Evolutionary conservation across 2,113 vertebrate species (phyloP).

Genomic region (Thalassarche chlororhynchos): DNA sequence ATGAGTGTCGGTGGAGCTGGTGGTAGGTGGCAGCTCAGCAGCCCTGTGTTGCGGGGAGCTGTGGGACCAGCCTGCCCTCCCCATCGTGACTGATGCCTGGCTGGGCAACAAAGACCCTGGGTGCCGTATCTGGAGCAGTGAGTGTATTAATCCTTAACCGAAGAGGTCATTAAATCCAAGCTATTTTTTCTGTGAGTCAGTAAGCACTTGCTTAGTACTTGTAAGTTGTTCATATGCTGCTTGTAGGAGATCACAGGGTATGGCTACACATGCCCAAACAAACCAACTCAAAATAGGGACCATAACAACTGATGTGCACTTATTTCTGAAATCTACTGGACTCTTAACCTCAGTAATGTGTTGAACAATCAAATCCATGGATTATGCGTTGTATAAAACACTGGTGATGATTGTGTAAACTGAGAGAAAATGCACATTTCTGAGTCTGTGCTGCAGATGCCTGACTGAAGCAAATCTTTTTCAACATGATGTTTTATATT

Average conservation of each 20-base stretch:
- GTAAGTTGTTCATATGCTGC: background rate
- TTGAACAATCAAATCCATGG: background rate
- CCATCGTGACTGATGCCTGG: background rate
- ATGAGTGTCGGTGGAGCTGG: background rate
- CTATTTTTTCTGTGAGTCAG: background rate
- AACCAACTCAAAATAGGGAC: background rate
- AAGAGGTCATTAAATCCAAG: background rate
- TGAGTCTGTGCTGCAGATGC: background rate
- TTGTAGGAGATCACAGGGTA: background rate
- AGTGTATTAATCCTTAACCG: background rate
- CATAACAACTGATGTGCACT: background rate
- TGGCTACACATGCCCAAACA: background rate
- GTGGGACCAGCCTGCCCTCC: background rate
- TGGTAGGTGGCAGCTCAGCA: background rate
- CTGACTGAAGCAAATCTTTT: background rate
- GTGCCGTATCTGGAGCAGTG: background rate
- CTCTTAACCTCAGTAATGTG: background rate
- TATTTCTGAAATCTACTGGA: background rate
- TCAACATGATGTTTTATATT: background rate
- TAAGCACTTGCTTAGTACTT: background rate
- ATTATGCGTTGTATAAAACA: background rate
- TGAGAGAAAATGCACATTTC: background rate
- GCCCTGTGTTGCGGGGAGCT: background rate
- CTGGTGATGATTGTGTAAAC: background rate
- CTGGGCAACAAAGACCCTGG: background rate